Evolutionary conservation across 2,113 vertebrate species (phyloP), one percentile per base, ranked within the genome.

Genomic region (Macrotis lagotis): DNA sequence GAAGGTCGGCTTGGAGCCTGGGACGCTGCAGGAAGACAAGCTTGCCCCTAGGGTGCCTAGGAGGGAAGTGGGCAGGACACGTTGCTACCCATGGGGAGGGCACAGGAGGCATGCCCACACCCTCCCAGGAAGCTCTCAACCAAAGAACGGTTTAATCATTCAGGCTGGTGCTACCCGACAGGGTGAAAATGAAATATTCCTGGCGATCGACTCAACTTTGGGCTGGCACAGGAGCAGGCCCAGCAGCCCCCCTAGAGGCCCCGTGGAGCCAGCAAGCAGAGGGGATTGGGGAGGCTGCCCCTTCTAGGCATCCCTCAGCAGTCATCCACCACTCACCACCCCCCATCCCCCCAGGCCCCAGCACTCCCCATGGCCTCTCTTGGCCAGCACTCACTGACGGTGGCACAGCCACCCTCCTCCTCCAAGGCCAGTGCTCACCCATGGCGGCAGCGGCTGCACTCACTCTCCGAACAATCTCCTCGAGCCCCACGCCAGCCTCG

Each of bases 151-250:
- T 8, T 9, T 6, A 53, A 9, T 53, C 52, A 26, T 9, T 53
- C 8, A 8, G 25, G 52, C 24, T 19, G 74, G 14, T 4, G 50
- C 8, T 74, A 2, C n/a, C n/a, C n/a, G n/a, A n/a, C n/a, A n/a
- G n/a, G n/a, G n/a, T n/a, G n/a, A n/a, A n/a, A n/a, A n/a, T n/a
- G n/a, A n/a, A n/a, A n/a, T n/a, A n/a, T n/a, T n/a, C n/a, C 99
- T 0, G 99, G 99, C 8, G 99, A 99, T 95, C 99, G 99, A 0
- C 99, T 99, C 48, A 99, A 99, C 98, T 99, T 99, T 0, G 99
- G 99, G 26, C 90, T 99, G 96, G 99, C 99, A 0, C 98, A 99
- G 31, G 99, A 99, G 97, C 99, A 99, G 97, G 99, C 99, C 0
- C 98, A 96, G 55, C n/a, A n/a, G n/a, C n/a, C n/a, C n/a, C n/a